Percentiles rank a stretch among this genome's conserved stretches.
Conservation (phyloP, 2,113 vertebrate genomes). For the Octodon degus region DNA sequence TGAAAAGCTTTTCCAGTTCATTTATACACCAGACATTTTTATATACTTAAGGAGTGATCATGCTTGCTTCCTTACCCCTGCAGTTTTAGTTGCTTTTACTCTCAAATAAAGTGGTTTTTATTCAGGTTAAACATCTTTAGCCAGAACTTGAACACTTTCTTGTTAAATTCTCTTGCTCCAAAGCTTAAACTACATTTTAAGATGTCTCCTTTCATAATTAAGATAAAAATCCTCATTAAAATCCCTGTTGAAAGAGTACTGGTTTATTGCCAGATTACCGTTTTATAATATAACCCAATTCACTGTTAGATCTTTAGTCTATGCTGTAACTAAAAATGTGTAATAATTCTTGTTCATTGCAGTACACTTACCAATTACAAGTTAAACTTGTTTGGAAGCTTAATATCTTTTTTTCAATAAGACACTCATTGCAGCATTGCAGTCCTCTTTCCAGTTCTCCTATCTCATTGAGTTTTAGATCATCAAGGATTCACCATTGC, state of each 20-base stretch:
- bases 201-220: conserved; percentile 64
- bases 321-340: not conserved
- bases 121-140: conserved; percentile 60
- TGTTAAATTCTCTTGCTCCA: conserved; percentile 31
- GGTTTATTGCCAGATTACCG: conserved; percentile 31
- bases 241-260: not conserved
- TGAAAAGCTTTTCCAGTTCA: conserved; percentile 57
- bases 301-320: not conserved
- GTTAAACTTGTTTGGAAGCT: conserved; percentile 17
- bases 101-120: conserved; percentile 50
- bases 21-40: conserved; percentile 56
- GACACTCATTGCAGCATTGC: not conserved
- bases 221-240: conserved; percentile 63
- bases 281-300: conserved; percentile 19
- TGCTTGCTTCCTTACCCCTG: not conserved
- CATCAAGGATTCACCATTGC: not conserved
- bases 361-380: conserved; percentile 38
- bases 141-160: conserved; percentile 22
- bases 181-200: conserved; percentile 59
- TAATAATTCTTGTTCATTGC: not conserved
- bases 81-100: not conserved
- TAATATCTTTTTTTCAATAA: not conserved
- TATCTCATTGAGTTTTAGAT: not conserved
- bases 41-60: conserved; percentile 4
- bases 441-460: not conserved